phyloP scores from a whole-genome alignment of 2,888 invertebrate genomes.

The Thera obeliscata region DNA sequence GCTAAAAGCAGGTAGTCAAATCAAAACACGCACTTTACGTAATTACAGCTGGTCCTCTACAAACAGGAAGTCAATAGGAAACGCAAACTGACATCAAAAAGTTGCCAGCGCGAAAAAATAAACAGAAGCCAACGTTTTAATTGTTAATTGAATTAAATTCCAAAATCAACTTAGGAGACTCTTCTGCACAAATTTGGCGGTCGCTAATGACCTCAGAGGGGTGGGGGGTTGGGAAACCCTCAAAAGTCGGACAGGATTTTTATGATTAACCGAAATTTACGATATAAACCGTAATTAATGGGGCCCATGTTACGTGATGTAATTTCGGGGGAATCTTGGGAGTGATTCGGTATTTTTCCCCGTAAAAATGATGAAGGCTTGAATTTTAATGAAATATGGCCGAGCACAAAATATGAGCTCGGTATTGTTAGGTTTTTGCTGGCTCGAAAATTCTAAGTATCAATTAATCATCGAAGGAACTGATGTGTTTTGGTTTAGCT shows the following conservation, averaged over 20 bases:
- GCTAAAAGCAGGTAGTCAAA: conserved; percentile 16
- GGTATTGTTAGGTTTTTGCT: not conserved
- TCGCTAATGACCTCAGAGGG: conserved; percentile 64
- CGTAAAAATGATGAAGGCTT: conserved; percentile 43
- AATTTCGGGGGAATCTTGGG: conserved; percentile 46
- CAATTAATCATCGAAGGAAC: not conserved
- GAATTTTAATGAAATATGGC: conserved; percentile 39
- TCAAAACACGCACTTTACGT: conserved; percentile 37
- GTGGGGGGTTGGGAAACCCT: conserved; percentile 45
- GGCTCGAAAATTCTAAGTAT: not conserved
- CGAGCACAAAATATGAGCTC: conserved; percentile 15
- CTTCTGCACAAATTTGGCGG: conserved; percentile 58
- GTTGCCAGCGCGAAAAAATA: conserved; percentile 68
- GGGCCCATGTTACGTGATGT: conserved; percentile 57
- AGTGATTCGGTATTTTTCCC: conserved; percentile 56
- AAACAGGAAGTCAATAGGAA: conserved; percentile 54
- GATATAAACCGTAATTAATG: conserved; percentile 70
- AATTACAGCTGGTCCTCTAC: conserved; percentile 36
- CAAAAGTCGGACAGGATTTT: conserved; percentile 65
- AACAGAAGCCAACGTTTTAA: conserved; percentile 72
- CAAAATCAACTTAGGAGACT: conserved; percentile 69
- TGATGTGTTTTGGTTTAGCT: not conserved
- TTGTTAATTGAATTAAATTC: conserved; percentile 81
- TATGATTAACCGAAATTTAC: conserved; percentile 74
- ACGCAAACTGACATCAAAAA: conserved; percentile 62